Base-by-base conservation (phyloP, 2,113 vertebrate genomes). In the Salvelinus alpinus region DNA sequence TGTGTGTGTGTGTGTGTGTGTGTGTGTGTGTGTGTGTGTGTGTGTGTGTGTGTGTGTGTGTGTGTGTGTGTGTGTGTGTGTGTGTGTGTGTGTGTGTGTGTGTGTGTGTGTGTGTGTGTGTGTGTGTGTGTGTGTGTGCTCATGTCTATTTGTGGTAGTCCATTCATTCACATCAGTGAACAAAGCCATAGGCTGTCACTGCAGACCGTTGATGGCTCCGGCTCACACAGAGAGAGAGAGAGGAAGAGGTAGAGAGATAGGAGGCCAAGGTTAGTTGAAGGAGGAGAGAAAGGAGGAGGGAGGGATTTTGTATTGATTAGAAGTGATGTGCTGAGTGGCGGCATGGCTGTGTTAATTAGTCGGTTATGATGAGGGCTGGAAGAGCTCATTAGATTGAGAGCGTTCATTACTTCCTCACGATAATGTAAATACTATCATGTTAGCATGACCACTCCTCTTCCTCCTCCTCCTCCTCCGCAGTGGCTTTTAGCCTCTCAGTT, bases 11-110 rank as follows among this genome's bases (percentile, higher is more conserved):
- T n/a, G n/a, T n/a, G n/a, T n/a, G n/a, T n/a, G n/a, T n/a, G n/a
- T n/a, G n/a, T n/a, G n/a, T n/a, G n/a, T n/a, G n/a, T n/a, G n/a
- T n/a, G n/a, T 9, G 7, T 38, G 34, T 38, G 34, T 38, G 34
- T 31, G 31, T 31, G 31, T 5, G 29, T 31, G 4, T 34, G 34
- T 7, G 5, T 34, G 29, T 31, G 29, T 5, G 29, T 71, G 47
- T 64, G 57, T 13, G 75, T 71, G 59, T 57, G 64, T 77, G 64
- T 72, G 64, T 65, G 70, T 65, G 34, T 24, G 14, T 71, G 70
- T 29, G 24, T 65, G 64, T 72, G 18, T 34, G 67, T 64, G 25
- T 65, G 60, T 66, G 48, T 57, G 76, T 16, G 57, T 64, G 34
- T 31, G 47, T 74, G 44, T 68, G 24, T 73, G 65, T 34, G 34